Conservation (phyloP, 2,888 invertebrate species). For the Ophioninae sp. region DNA sequence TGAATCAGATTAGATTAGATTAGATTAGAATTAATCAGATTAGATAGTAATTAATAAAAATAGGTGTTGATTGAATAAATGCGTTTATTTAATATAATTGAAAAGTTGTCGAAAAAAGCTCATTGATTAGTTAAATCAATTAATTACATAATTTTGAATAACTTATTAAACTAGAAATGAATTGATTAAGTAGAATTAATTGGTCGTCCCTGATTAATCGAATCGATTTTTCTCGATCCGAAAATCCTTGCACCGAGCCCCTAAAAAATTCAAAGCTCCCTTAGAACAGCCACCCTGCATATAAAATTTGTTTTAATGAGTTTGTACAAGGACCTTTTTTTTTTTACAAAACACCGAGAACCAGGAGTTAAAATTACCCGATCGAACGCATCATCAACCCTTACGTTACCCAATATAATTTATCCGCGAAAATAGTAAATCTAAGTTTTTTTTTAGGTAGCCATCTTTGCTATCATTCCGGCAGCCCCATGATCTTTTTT, state of each 20-base stretch:
- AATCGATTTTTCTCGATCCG: no score
- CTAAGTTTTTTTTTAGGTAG: conserved; percentile 54
- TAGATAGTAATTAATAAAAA: no score
- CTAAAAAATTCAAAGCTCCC: background rate
- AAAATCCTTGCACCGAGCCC: background rate
- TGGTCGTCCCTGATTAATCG: no score
- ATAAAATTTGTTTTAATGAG: background rate
- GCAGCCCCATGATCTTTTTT: conserved; percentile 36
- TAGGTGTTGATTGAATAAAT: no score
- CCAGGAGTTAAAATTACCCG: conserved; percentile 53
- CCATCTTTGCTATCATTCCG: conserved; percentile 30
- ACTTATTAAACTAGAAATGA: no score
- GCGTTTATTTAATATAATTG: no score
- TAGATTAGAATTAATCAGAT: no score
- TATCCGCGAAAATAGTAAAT: conserved; percentile 66
- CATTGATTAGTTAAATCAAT: no score
- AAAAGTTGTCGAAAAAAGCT: no score
- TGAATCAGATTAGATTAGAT: no score
- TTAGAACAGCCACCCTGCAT: background rate
- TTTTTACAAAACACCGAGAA: conserved; percentile 47
- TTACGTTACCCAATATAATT: conserved; percentile 59
- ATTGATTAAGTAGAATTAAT: no score
- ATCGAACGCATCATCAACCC: conserved; percentile 58
- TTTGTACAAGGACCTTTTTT: conserved; percentile 32
- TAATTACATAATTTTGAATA: no score